Conservation (phyloP, 2,113 vertebrate genomes). For the Pan paniscus region DNA sequence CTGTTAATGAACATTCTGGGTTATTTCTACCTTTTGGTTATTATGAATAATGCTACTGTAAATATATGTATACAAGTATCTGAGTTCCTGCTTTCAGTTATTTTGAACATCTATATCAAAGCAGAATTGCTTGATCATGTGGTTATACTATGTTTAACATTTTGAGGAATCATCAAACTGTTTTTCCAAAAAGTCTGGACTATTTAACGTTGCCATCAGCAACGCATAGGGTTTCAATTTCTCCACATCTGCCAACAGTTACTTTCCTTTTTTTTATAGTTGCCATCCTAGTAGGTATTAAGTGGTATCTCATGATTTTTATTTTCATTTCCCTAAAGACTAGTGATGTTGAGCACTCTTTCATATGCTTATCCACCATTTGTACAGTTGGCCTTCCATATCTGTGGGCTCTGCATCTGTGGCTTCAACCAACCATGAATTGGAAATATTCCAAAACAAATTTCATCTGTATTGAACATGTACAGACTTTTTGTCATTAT, state of each 20-base stretch:
- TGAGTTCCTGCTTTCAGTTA: neutral
- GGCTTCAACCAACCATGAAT: neutral
- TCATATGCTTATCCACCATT: neutral
- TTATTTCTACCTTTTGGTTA: neutral
- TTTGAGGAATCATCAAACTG: neutral
- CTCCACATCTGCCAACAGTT: neutral
- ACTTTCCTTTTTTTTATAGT: neutral
- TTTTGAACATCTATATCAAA: neutral
- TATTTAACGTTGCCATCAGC: neutral
- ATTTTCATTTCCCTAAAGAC: neutral
- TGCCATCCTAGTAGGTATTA: neutral
- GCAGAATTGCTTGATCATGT: neutral
- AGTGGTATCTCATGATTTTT: neutral
- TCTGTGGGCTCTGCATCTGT: neutral
- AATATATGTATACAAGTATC: neutral
- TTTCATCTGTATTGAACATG: neutral
- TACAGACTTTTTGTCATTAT: neutral
- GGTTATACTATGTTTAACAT: neutral
- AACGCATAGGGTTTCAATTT: neutral
- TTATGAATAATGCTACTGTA: neutral
- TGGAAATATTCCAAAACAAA: neutral
- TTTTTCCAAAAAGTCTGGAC: neutral
- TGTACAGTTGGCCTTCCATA: neutral
- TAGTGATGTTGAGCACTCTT: neutral
- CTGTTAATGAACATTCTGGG: neutral